Conservation (phyloP, 2,797 vertebrate genomes). For the Centropyge bicolor region DNA sequence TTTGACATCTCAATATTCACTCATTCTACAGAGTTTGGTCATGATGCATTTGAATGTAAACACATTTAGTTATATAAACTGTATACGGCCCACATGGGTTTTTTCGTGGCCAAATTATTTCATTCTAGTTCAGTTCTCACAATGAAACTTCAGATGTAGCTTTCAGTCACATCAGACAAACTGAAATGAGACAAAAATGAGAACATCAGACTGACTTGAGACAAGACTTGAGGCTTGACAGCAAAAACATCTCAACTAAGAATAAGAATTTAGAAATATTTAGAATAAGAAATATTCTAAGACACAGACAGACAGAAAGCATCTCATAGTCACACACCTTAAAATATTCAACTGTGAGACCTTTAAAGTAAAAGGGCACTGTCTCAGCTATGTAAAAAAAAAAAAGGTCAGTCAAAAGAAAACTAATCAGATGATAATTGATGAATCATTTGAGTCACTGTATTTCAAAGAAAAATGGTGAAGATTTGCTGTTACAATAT, state of each 20-base stretch:
- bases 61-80: not conserved
- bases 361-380: not conserved
- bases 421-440: not conserved
- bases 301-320: not conserved
- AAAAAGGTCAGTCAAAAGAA: not conserved
- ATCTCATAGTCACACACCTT: not conserved
- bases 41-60: conserved; percentile 13
- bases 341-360: not conserved
- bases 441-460: not conserved
- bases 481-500: not conserved
- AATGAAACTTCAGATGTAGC: not conserved
- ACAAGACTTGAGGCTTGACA: not conserved
- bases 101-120: not conserved
- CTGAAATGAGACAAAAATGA: not conserved
- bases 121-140: not conserved
- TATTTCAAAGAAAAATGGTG: not conserved
- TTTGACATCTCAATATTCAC: conserved; percentile 5
- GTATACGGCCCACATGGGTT: not conserved
- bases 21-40: not conserved
- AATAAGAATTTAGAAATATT: no score
- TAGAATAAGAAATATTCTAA: not conserved
- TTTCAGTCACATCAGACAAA: not conserved
- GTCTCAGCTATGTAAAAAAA: not conserved
- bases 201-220: not conserved
- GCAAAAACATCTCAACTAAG: not conserved